phyloP scores from a whole-genome alignment of 2,797 vertebrate genomes.

The Lateolabrax maculatus region DNA sequence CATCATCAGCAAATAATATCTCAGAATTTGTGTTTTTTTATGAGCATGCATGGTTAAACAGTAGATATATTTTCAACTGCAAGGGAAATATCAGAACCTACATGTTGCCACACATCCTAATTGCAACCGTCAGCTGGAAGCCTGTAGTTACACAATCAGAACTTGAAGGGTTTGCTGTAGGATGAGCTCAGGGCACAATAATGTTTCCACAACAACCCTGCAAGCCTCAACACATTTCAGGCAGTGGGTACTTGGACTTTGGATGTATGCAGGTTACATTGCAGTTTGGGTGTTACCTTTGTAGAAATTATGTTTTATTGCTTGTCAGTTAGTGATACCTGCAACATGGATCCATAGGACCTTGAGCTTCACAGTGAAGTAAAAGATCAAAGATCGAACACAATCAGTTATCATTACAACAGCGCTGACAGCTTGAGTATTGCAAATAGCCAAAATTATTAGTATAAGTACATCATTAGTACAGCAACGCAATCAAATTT shows the following conservation, averaged over 20 bases:
- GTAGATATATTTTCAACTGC: conserved; percentile 12
- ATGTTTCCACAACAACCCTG: not conserved
- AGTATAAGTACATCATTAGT: conserved; percentile 19
- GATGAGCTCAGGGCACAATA: conserved; percentile 42
- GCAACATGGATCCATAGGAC: conserved; percentile 6
- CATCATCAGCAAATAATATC: not conserved
- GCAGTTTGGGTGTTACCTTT: conserved; percentile 1
- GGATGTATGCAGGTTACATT: conserved; percentile 19
- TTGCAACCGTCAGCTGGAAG: conserved; percentile 31
- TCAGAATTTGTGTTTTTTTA: not conserved
- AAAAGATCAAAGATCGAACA: conserved; percentile 50
- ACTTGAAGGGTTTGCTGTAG: conserved; percentile 13
- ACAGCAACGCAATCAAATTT: not conserved
- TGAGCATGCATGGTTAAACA: not conserved
- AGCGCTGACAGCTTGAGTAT: conserved; percentile 20
- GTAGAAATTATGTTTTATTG: conserved; percentile 44
- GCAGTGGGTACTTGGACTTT: conserved; percentile 50
- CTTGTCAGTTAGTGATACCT: conserved; percentile 20
- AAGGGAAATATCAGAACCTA: conserved; percentile 18
- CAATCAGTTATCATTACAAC: conserved; percentile 33
- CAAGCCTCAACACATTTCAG: conserved; percentile 24
- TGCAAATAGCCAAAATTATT: conserved; percentile 30
- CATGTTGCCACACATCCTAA: conserved; percentile 41
- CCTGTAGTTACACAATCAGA: conserved; percentile 38
- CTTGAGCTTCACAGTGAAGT: conserved; percentile 20